Conservation (phyloP, 1,140 invertebrate genomes). For the Neotoxoptera formosana region DNA sequence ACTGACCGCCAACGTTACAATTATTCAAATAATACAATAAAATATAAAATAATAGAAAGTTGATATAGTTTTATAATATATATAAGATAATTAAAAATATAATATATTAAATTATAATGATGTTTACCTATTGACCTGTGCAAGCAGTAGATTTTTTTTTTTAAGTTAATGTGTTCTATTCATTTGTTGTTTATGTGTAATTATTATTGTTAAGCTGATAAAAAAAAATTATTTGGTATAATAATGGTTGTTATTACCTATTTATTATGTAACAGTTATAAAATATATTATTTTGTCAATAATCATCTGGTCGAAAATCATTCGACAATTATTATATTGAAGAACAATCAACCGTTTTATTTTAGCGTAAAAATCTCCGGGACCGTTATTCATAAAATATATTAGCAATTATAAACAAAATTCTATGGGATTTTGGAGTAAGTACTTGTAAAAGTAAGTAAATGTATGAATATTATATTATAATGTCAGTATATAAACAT, state of each 20-base stretch:
- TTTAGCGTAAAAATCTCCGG: not conserved
- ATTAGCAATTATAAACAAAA: not conserved
- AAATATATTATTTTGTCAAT: not conserved
- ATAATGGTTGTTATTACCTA: not conserved
- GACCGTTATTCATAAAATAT: not conserved
- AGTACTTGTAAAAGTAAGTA: not conserved
- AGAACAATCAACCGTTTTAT: not conserved
- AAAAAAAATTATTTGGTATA: slow-evolving; percentile 26
- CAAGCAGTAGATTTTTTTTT: not conserved
- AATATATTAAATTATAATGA: not conserved
- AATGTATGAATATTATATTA: not conserved
- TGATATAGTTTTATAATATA: slow-evolving; percentile 3
- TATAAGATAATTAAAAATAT: slow-evolving; percentile 25
- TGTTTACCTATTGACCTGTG: slow-evolving; percentile 22
- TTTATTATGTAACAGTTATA: not conserved
- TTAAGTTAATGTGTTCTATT: slow-evolving; percentile 17
- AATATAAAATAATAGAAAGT: slow-evolving; percentile 31
- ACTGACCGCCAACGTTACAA: slow-evolving; percentile 1
- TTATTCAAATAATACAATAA: slow-evolving; percentile 13
- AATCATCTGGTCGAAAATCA: not conserved
- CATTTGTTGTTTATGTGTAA: slow-evolving; percentile 42
- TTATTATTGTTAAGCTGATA: slow-evolving; percentile 41
- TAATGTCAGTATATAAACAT: not conserved
- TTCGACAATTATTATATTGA: not conserved
- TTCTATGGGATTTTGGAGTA: not conserved